A percentile compares a stretch with the other conserved stretches of the same genome.
Evolutionary conservation across 2,113 vertebrate genomes (phyloP).

Genomic region (Climacteris rufus): DNA sequence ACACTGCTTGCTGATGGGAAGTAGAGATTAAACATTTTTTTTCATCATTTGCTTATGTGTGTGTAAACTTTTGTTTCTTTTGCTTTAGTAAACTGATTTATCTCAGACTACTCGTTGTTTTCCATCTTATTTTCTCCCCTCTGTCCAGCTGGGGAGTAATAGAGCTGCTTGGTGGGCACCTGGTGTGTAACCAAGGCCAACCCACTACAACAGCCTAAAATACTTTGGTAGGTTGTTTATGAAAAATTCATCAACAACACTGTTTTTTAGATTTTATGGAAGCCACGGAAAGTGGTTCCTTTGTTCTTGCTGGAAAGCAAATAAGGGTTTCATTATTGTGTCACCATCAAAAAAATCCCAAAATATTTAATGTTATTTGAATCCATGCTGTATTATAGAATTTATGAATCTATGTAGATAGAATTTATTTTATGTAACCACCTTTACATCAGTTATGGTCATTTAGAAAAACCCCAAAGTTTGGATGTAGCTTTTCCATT

Average conservation of each 20-base stretch:
- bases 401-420: too few relatives aligned
- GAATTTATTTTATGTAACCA: not conserved
- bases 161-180: not conserved
- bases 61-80: not conserved
- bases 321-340: not conserved
- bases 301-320: not conserved
- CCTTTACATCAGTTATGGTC: not conserved
- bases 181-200: not conserved
- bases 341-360: not conserved
- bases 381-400: not conserved
- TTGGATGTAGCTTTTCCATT: not conserved
- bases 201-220: not conserved
- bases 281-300: not conserved
- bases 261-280: not conserved
- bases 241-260: not conserved
- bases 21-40: not conserved
- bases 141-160: not conserved
- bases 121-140: not conserved
- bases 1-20: not conserved
- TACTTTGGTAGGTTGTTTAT: not conserved
- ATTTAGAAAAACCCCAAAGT: accelerated
- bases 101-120: not conserved
- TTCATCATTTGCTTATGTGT: not conserved
- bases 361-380: not conserved
- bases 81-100: not conserved